Conservation (phyloP, 1,140 invertebrate genomes). For the Paracyclopina nana region DNA sequence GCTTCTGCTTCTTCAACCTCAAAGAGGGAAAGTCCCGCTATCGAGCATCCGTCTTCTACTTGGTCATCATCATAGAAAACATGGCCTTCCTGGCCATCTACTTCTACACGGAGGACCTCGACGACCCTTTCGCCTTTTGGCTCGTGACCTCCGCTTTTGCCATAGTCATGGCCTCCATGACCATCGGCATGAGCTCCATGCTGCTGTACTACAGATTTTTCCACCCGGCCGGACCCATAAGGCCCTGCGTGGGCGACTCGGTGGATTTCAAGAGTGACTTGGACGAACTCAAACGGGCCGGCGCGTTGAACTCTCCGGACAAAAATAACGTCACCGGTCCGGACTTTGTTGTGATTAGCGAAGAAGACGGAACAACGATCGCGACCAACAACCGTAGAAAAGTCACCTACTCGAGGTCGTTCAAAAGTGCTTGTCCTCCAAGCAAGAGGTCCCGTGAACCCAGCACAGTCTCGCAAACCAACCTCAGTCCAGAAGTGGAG, state of each 20-base stretch:
- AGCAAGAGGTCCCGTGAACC: too few species aligned
- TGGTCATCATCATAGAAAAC: constrained; percentile 40
- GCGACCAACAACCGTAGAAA: neutral
- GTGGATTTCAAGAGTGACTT: neutral
- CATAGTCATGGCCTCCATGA: constrained; percentile 33
- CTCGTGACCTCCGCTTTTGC: constrained; percentile 31
- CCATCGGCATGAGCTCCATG: constrained; percentile 29
- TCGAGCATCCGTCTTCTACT: constrained; percentile 38
- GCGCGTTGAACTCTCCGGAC: too few species aligned
- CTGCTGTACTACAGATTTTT: constrained; percentile 15
- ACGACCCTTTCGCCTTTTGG: constrained; percentile 10
- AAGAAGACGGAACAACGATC: neutral
- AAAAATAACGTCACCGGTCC: too few species aligned
- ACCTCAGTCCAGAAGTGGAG: too few species aligned
- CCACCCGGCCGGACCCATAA: constrained; percentile 25
- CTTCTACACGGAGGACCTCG: constrained; percentile 28
- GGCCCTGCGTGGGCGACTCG: constrained; percentile 10
- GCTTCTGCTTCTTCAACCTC: constrained; percentile 48
- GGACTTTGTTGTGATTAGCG: constrained; percentile 8
- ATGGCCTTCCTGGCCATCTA: constrained; percentile 35
- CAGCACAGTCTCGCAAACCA: too few species aligned
- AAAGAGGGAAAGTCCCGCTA: constrained; percentile 39
- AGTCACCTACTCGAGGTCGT: constrained; percentile 3
- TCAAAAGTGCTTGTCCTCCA: constrained; percentile 8
- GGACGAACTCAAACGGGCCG: too few species aligned